phyloP scores from a whole-genome alignment of 2,797 vertebrate genomes.

The Eleutherodactylus coqui region DNA sequence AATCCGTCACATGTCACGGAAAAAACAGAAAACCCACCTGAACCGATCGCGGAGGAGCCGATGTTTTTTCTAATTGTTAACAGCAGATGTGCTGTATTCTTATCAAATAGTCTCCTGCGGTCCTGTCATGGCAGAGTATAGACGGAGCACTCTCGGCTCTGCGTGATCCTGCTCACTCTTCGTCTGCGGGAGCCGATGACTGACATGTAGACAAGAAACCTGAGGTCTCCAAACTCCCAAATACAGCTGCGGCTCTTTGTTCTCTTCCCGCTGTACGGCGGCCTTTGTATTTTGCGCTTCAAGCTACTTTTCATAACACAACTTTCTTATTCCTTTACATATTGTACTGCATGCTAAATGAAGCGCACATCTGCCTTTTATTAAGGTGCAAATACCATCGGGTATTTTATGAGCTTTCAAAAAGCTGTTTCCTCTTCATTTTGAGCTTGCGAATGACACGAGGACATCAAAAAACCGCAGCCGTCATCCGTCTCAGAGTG shows the following conservation, averaged over 20 bases:
- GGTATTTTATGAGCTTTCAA: constrained; percentile 44
- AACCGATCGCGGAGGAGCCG: not conserved
- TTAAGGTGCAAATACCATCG: not conserved
- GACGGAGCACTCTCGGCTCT: not conserved
- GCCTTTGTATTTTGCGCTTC: constrained; percentile 27
- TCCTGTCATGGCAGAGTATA: constrained; percentile 19
- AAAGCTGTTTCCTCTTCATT: constrained; percentile 1
- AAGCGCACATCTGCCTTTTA: constrained; percentile 14
- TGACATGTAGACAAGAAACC: constrained; percentile 28
- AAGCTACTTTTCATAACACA: constrained; percentile 1
- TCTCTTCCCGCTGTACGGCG: not conserved
- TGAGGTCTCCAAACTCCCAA: not conserved
- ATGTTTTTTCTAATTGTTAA: constrained; percentile 11
- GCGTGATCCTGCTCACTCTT: not conserved
- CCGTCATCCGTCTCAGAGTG: constrained; percentile 1
- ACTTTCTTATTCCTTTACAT: constrained; percentile 12
- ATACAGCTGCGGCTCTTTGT: constrained; percentile 16
- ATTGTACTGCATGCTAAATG: constrained; percentile 40
- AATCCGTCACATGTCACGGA: not conserved
- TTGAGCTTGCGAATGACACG: constrained; percentile 5
- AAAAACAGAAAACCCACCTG: not conserved
- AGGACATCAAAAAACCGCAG: constrained; percentile 29
- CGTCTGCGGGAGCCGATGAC: not conserved
- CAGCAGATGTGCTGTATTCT: constrained; percentile 9
- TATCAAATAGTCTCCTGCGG: not conserved